Conservation (phyloP, 2,797 vertebrate genomes). For the Adelosebastes latens region DNA sequence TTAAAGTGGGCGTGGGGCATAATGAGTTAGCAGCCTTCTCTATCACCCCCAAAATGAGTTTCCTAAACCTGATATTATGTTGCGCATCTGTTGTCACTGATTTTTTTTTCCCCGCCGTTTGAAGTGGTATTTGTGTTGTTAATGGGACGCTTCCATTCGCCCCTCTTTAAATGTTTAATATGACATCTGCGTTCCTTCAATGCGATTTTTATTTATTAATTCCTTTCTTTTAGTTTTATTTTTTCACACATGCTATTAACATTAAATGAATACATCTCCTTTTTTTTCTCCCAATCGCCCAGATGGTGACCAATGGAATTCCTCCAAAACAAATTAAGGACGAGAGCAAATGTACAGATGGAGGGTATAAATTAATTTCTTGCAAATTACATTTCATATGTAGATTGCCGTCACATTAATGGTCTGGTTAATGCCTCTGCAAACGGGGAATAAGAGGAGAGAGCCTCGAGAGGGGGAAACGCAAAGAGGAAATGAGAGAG, state of each 20-base stretch:
- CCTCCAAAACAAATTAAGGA: conserved; percentile 78
- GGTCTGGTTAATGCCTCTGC: conserved; percentile 73
- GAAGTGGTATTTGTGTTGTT: conserved; percentile 57
- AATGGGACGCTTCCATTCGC: conserved; percentile 50
- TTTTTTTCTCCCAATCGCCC: conserved; percentile 41
- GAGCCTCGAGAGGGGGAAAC: conserved; percentile 24
- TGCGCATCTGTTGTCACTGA: conserved; percentile 62
- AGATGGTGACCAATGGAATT: conserved; percentile 80
- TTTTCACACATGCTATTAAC: conserved; percentile 63
- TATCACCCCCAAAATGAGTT: conserved; percentile 59
- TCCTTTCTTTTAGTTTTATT: conserved; percentile 32
- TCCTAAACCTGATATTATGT: conserved; percentile 66
- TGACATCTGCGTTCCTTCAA: conserved; percentile 65
- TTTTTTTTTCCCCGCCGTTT: neutral
- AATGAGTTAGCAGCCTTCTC: conserved; percentile 45
- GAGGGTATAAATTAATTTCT: conserved; percentile 83
- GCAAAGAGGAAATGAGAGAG: conserved; percentile 60
- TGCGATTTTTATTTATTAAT: conserved; percentile 18
- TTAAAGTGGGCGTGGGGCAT: conserved; percentile 43
- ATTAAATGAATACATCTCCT: conserved; percentile 59
- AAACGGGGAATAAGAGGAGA: conserved; percentile 60
- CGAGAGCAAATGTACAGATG: conserved; percentile 82
- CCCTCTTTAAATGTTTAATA: conserved; percentile 65
- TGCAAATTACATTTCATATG: conserved; percentile 85
- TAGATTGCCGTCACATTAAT: conserved; percentile 81